A percentile compares a stretch with the other conserved stretches of the same genome.
Conservation (phyloP, 1,140 invertebrate species). For the Pogonomyrmex californicus region DNA sequence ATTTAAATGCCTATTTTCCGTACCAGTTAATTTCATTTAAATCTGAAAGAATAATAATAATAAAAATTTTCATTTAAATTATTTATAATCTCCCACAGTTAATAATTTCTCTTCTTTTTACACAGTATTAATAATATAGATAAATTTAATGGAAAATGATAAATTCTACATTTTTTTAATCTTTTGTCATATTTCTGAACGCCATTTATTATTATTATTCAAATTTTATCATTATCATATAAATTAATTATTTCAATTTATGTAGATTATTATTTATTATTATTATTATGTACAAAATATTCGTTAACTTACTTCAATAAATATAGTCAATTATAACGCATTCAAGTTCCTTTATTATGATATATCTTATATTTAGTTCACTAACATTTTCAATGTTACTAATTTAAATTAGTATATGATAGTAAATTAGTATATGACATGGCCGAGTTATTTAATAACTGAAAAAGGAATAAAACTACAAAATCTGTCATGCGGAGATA, state of each 20-base stretch:
- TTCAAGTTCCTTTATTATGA: neutral
- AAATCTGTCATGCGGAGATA: slow-evolving; percentile 3
- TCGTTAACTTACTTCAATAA: neutral
- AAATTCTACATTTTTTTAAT: neutral
- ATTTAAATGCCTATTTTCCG: slow-evolving; percentile 37
- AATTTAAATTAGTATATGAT: too few species aligned
- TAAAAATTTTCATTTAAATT: slow-evolving; percentile 13
- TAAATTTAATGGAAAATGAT: neutral
- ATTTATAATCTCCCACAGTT: neutral
- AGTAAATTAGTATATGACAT: neutral
- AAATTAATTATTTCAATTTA: too few species aligned
- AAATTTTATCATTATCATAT: neutral
- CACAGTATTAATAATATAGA: neutral
- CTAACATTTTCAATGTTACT: neutral
- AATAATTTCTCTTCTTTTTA: neutral
- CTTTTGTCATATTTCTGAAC: neutral
- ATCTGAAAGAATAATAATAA: slow-evolving; percentile 15
- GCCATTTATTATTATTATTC: neutral
- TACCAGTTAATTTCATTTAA: slow-evolving; percentile 23
- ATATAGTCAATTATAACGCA: neutral
- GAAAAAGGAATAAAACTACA: neutral
- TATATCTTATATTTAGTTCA: neutral
- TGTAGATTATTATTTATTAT: slow-evolving; percentile 9
- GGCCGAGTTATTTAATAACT: neutral
- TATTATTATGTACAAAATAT: neutral